phyloP scores from a whole-genome alignment of 2,113 vertebrate species.

The Petromus typicus region DNA sequence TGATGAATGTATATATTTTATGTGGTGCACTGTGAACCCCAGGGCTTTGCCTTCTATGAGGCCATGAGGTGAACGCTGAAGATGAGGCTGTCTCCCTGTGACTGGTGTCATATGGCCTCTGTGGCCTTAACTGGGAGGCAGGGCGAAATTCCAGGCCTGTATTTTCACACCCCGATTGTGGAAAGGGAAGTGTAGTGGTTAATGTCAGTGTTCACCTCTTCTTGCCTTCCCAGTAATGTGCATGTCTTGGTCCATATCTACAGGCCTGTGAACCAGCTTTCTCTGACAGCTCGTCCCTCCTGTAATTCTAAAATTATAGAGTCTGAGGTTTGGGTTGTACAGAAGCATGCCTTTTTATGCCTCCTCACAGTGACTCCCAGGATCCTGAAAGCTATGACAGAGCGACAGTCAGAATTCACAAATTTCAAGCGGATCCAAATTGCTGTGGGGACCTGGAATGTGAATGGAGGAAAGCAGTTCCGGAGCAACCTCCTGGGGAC shows the following conservation, averaged over 20 bases:
- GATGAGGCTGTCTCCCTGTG: background rate
- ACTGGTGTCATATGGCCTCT: background rate
- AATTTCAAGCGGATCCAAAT: conserved; percentile 85
- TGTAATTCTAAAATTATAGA: rapidly evolving
- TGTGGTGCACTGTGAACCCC: rapidly evolving
- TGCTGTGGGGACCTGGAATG: conserved; percentile 89
- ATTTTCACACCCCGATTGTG: background rate
- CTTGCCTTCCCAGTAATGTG: rapidly evolving
- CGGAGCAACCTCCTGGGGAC: conserved; percentile 88
- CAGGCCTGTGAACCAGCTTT: rapidly evolving
- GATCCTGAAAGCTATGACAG: conserved; percentile 89
- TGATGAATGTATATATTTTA: background rate
- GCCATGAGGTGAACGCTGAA: rapidly evolving
- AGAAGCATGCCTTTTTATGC: background rate
- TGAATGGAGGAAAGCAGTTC: conserved; percentile 91
- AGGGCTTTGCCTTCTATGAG: background rate
- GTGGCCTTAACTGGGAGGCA: background rate
- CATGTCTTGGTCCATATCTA: rapidly evolving
- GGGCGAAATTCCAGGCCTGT: background rate
- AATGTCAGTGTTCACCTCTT: background rate
- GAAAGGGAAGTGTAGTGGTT: background rate
- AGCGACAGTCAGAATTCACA: conserved; percentile 90
- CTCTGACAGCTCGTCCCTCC: background rate
- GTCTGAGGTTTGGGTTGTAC: background rate
- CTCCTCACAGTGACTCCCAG: conserved; percentile 85